A percentile compares a stretch with the other conserved stretches of the same genome.
Evolutionary conservation across 2,113 vertebrate genomes (phyloP).

Genomic region (Gymnarchus niloticus): DNA sequence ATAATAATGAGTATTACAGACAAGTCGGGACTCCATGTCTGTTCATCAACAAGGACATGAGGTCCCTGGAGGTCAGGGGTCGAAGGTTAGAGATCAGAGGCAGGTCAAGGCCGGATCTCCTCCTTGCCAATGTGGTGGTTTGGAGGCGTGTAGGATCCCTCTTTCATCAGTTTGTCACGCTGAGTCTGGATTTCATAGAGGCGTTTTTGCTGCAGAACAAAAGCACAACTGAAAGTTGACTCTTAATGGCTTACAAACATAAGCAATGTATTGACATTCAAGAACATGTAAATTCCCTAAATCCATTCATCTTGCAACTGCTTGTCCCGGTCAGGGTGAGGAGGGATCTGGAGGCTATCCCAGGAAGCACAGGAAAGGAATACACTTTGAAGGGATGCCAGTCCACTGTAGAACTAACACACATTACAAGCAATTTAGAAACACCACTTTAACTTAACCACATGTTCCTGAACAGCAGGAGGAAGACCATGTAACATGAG

Average conservation of each 20-base stretch:
- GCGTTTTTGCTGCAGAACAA: conserved; percentile 57
- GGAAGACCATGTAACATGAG: neutral
- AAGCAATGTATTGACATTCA: neutral
- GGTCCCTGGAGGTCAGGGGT: neutral
- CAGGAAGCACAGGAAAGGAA: neutral
- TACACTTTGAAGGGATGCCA: neutral
- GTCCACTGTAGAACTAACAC: neutral
- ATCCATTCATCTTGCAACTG: neutral
- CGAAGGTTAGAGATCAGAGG: neutral
- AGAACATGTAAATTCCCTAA: neutral
- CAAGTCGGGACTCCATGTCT: conserved; percentile 28
- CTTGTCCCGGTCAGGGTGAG: neutral
- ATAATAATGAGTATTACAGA: conserved; percentile 45
- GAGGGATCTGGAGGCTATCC: neutral
- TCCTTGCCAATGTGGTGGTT: conserved; percentile 58
- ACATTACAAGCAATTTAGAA: neutral
- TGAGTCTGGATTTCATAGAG: conserved; percentile 62
- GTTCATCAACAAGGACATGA: neutral
- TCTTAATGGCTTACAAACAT: neutral
- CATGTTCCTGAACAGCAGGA: neutral
- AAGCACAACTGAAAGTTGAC: neutral
- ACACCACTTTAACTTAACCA: neutral
- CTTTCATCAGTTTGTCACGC: conserved; percentile 75
- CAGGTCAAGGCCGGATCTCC: conserved; percentile 51
- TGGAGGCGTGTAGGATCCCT: conserved; percentile 75